These are phyloP conservation scores for Argentina silus DNA, from an alignment of 2,797 vertebrate species.

Conservation along the genomic window DNA sequence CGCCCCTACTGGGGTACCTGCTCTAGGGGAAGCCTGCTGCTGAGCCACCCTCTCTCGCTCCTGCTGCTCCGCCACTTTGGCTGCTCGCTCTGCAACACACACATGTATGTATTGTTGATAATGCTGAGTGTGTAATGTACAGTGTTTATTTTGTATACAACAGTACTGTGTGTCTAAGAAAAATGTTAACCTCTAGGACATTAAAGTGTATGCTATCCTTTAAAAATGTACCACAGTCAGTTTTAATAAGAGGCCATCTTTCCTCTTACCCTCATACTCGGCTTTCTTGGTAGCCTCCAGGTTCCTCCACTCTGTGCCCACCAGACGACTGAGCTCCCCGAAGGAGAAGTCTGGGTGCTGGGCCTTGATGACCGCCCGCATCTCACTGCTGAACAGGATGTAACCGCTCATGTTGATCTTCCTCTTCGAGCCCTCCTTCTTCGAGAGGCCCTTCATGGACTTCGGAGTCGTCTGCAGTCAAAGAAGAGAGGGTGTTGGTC, in stretches of 20 bases:
- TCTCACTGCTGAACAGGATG: constrained; percentile 99
- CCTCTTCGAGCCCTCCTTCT: constrained; percentile 96
- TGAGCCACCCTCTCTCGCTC: constrained; percentile 94
- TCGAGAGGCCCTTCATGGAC: constrained; percentile 91
- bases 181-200: too few relatives aligned
- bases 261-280: constrained; percentile 93
- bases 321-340: constrained; percentile 96
- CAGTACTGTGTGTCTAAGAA: too few relatives aligned
- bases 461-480: constrained; percentile 90
- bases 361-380: constrained; percentile 98
- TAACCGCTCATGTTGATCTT: constrained; percentile 99
- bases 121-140: too few relatives aligned
- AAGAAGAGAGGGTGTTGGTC: constrained; percentile 6
- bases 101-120: neutral
- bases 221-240: too few relatives aligned
- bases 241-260: too few relatives aligned
- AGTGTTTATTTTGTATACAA: too few relatives aligned
- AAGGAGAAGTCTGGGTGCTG: constrained; percentile 98
- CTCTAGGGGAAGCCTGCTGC: constrained; percentile 92
- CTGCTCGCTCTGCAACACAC: constrained; percentile 90
- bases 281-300: constrained; percentile 95
- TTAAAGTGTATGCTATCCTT: too few relatives aligned
- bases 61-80: constrained; percentile 99
- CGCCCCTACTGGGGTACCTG: constrained; percentile 97
- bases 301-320: constrained; percentile 99